These are phyloP conservation scores for Orbicella faveolata DNA, from an alignment of 64 coral and sea anemone genomes.

Conservation along the genomic window DNA sequence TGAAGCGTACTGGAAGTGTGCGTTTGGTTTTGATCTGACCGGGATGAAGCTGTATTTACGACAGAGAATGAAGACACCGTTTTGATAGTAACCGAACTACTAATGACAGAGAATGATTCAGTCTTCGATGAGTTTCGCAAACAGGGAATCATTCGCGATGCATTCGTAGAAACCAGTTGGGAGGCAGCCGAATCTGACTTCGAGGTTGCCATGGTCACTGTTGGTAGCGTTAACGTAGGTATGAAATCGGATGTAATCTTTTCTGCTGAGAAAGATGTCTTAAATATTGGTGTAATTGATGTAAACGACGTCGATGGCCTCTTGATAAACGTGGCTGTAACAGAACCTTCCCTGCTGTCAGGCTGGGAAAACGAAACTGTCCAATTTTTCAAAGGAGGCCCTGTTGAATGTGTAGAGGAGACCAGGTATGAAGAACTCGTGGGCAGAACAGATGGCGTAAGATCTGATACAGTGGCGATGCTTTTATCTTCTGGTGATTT, in stretches of 20 bases:
- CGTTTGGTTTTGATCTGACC: neutral
- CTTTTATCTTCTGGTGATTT: neutral
- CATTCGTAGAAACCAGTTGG: neutral
- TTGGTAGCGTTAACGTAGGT: neutral
- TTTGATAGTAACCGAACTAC: neutral
- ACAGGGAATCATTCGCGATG: neutral
- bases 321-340: neutral
- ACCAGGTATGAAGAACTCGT: neutral
- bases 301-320: neutral
- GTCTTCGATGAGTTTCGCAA: too few relatives aligned
- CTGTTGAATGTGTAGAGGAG: neutral
- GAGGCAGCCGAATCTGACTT: neutral
- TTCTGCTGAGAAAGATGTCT: neutral
- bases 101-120: neutral
- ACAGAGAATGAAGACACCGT: neutral
- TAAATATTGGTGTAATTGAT: neutral
- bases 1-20: neutral
- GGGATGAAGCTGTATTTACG: neutral
- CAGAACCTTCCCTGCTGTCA: neutral
- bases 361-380: neutral
- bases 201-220: neutral
- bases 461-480: neutral
- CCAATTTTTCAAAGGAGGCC: neutral
- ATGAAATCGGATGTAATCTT: neutral
- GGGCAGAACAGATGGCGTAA: neutral